These are phyloP conservation scores for Hemithea aestivaria DNA, from an alignment of 2,888 invertebrate genomes.

Conservation along the genomic window DNA sequence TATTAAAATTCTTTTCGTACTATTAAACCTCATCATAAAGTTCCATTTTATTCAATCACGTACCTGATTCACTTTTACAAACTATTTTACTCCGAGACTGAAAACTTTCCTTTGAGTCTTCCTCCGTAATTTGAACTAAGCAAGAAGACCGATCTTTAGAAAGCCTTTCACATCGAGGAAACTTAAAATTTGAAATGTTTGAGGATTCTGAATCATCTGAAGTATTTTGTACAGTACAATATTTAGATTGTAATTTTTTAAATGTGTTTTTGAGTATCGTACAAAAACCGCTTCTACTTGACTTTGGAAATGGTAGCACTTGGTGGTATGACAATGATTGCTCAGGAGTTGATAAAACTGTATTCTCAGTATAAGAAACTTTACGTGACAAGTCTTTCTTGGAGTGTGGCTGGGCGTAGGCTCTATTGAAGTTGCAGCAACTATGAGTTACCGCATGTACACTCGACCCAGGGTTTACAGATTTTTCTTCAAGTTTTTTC, in stretches of 20 bases:
- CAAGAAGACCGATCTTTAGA: constrained; percentile 34
- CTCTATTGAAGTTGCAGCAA: constrained; percentile 41
- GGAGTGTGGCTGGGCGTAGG: constrained; percentile 4
- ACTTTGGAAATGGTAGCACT: constrained; percentile 64
- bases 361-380: constrained; percentile 13
- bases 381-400: constrained; percentile 12
- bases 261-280: constrained; percentile 49
- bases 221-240: constrained; percentile 10
- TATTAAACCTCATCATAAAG: no score
- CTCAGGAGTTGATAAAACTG: background rate
- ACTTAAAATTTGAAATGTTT: constrained; percentile 55
- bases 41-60: no score
- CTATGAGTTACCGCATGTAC: constrained; percentile 37
- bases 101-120: constrained; percentile 35
- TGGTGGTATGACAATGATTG: constrained; percentile 50
- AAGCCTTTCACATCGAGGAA: constrained; percentile 46
- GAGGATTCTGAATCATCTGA: constrained; percentile 33
- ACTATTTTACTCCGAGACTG: constrained; percentile 5
- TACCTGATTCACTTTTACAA: background rate
- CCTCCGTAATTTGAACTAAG: constrained; percentile 49
- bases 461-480: constrained; percentile 13
- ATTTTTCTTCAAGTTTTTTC: constrained; percentile 55
- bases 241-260: constrained; percentile 28
- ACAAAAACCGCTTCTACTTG: constrained; percentile 47
- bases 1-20: no score